These are phyloP conservation scores for Gari tellinella DNA, from an alignment of 2,888 invertebrate species.

Conservation along the genomic window DNA sequence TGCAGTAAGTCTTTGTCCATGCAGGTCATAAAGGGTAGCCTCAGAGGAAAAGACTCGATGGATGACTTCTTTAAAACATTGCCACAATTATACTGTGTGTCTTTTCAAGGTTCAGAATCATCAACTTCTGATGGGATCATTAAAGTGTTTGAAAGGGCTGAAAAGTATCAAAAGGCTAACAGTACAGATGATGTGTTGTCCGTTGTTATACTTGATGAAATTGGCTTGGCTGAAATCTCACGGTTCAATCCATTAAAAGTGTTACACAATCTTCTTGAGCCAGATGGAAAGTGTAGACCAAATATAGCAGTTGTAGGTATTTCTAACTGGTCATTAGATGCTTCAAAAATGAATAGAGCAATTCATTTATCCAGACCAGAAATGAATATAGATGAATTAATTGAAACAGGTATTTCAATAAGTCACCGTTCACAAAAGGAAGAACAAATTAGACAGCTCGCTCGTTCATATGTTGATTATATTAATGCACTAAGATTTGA, in stretches of 20 bases:
- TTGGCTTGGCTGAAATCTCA: slow-evolving; percentile 75
- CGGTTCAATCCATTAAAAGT: slow-evolving; percentile 75
- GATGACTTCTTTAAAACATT: slow-evolving; percentile 62
- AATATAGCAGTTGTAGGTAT: slow-evolving; percentile 74
- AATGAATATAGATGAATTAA: slow-evolving; percentile 67
- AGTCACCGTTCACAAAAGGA: slow-evolving; percentile 30
- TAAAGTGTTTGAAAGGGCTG: slow-evolving; percentile 72
- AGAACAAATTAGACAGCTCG: slow-evolving; percentile 34
- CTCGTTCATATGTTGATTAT: slow-evolving; percentile 35
- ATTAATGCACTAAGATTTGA: slow-evolving; percentile 36
- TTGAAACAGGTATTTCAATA: slow-evolving; percentile 66
- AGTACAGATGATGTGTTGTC: slow-evolving; percentile 59
- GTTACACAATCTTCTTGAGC: slow-evolving; percentile 71
- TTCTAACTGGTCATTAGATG: slow-evolving; percentile 75
- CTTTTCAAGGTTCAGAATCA: slow-evolving; percentile 73
- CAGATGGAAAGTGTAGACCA: slow-evolving; percentile 53
- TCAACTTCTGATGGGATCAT: slow-evolving; percentile 75
- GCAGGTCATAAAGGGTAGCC: slow-evolving; percentile 67
- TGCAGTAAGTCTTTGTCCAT: slow-evolving; percentile 73
- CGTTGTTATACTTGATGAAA: slow-evolving; percentile 76
- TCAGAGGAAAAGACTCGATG: slow-evolving; percentile 69
- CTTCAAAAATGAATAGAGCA: slow-evolving; percentile 78
- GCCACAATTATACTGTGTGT: slow-evolving; percentile 69
- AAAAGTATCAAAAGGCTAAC: slow-evolving; percentile 64
- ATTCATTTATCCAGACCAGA: slow-evolving; percentile 73